Evolutionary conservation across 2,113 vertebrate species (phyloP).

Genomic region (Tychaedon coryphoeus): DNA sequence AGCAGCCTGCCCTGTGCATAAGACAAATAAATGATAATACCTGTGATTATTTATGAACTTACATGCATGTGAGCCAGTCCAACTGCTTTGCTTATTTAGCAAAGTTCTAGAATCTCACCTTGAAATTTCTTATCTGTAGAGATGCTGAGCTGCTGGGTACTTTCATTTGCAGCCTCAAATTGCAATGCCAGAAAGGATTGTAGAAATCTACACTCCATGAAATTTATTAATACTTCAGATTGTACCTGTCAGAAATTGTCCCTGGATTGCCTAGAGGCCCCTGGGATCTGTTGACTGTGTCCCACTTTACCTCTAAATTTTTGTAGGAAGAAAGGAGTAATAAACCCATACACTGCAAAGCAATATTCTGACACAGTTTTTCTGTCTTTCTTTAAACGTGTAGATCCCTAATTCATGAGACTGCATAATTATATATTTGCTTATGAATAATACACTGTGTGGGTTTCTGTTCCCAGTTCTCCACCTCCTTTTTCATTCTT

Average conservation of each 20-base stretch:
- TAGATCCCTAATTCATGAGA: conserved; percentile 25
- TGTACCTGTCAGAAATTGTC: not conserved
- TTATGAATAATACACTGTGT: conserved; percentile 50
- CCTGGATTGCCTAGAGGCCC: not conserved
- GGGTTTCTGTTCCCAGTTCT: not conserved
- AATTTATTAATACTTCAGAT: conserved; percentile 20
- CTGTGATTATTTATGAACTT: not conserved
- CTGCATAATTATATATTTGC: conserved; percentile 58
- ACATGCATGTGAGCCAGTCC: not conserved
- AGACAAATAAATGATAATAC: not conserved
- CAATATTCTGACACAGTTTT: conserved; percentile 11
- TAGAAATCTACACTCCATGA: not conserved
- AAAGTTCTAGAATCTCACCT: not conserved
- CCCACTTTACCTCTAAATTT: not conserved
- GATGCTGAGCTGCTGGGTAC: not conserved
- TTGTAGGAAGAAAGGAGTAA: not conserved
- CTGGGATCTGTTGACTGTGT: not conserved
- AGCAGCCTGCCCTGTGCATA: not conserved
- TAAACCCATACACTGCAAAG: not conserved
- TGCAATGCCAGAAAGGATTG: not conserved
- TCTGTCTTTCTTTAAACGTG: not conserved
- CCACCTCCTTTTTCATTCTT: conserved; percentile 15
- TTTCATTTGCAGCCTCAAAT: not conserved
- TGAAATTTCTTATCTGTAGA: not conserved
- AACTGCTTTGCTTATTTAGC: not conserved